Conservation (phyloP, 2,888 invertebrate species). For the Lasiommata megera region DNA sequence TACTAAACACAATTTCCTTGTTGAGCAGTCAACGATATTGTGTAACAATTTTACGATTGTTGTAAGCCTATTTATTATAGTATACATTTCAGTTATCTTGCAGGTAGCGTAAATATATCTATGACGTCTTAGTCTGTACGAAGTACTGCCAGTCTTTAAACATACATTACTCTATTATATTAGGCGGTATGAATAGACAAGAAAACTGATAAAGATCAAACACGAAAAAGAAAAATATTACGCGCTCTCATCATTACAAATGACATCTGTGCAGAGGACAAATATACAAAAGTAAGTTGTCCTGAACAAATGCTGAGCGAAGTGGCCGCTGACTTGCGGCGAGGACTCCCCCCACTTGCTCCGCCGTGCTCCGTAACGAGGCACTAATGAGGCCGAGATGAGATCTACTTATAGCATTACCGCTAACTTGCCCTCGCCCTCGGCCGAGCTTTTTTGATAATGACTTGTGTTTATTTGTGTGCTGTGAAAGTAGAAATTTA, state of each 20-base stretch:
- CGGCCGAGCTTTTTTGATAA: slow-evolving; percentile 3
- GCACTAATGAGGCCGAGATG: slow-evolving; percentile 33
- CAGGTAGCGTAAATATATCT: too few relatives aligned
- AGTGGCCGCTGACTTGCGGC: background rate
- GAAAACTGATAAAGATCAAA: background rate
- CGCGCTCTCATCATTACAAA: background rate
- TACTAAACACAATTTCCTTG: too few relatives aligned
- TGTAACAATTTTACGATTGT: too few relatives aligned
- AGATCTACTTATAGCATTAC: slow-evolving; percentile 33
- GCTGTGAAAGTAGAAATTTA: background rate
- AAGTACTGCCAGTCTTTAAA: too few relatives aligned
- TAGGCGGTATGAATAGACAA: too few relatives aligned
- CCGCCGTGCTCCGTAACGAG: slow-evolving; percentile 22
- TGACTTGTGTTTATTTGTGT: background rate
- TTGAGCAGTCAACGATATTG: too few relatives aligned
- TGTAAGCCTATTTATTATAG: too few relatives aligned
- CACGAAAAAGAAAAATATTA: background rate
- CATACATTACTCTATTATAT: too few relatives aligned
- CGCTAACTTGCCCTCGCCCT: slow-evolving; percentile 15
- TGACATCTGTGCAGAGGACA: background rate
- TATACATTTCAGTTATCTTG: too few relatives aligned
- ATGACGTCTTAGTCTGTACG: too few relatives aligned
- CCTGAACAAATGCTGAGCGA: background rate
- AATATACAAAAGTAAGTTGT: slow-evolving; percentile 1
- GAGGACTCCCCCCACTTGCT: slow-evolving; percentile 8